Base-by-base conservation (phyloP, 2,113 vertebrate species). In the Trachemys scripta region DNA sequence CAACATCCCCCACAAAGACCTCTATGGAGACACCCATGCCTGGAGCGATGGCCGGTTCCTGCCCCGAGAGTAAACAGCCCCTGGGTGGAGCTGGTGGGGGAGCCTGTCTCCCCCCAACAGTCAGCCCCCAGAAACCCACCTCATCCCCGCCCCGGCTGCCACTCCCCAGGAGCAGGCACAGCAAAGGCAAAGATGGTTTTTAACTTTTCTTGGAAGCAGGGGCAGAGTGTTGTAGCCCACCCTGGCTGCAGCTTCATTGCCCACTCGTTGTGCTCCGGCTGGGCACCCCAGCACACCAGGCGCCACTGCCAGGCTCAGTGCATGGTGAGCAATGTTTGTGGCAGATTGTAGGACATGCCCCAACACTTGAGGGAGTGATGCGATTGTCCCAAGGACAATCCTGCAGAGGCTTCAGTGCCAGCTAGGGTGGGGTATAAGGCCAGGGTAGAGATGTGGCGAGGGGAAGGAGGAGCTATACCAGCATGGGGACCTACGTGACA, bases 81-180 rank as follows among this genome's bases (percentile, higher is more conserved):
- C 69, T 38, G 29, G 17, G 31, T n/a, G n/a, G 17, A 38, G 35
- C 9, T 20, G 65, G 65, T 69, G 35, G 3, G 17, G 13, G 35
- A 69, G 31, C 12, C 35, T 69, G 14, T 19, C n/a, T 20, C n/a
- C 20, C 20, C 8, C 8, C n/a, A 5, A 20, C 69, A 72, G 35
- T 20, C n/a, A 75, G 19, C 17, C 38, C 10, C 72, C 8, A 3
- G 72, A 38, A 42, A 75, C 72, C n/a, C 19, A 24, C 72, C 38
- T 42, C 69, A 42, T 38, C 20, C 9, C 72, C 2, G 10, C 5
- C 22, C 11, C 3, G 2, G 17, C 5, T 10, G 3, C 20, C n/a
- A 12, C 20, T 9, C n/a, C n/a, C 13, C 19, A 38, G 69, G 3
- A 38, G 17, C 69, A 72, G 20, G 19, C 19, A 72, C n/a, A n/a